These are phyloP conservation scores for Silurus asotus DNA, from an alignment of 2,113 vertebrate genomes.

Conservation along the genomic window DNA sequence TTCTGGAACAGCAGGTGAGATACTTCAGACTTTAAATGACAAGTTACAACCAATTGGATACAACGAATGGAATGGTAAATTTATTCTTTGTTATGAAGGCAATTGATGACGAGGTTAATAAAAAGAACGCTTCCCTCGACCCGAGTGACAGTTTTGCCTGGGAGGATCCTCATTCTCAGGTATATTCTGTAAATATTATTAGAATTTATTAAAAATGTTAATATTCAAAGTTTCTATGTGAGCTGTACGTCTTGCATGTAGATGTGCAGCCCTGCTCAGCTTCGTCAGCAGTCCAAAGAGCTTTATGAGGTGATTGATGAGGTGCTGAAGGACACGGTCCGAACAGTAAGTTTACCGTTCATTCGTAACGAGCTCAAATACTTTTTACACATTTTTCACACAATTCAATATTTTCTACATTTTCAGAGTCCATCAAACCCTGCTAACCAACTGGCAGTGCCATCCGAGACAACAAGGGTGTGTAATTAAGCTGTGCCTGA, in stretches of 20 bases:
- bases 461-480: conserved; percentile 75
- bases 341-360: conserved; percentile 73
- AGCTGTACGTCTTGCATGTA: conserved; percentile 63
- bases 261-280: conserved; percentile 88
- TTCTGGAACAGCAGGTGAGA: conserved; percentile 97
- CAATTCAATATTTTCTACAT: neutral
- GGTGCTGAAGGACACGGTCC: conserved; percentile 80
- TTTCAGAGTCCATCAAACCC: conserved; percentile 67
- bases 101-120: conserved; percentile 82
- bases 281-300: conserved; percentile 89
- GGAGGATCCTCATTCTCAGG: conserved; percentile 80
- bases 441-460: conserved; percentile 64
- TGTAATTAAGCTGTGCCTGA: conserved; percentile 32
- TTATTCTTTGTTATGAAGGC: conserved; percentile 58
- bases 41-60: neutral
- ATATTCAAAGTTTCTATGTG: neutral
- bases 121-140: conserved; percentile 59
- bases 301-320: conserved; percentile 90
- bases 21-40: neutral
- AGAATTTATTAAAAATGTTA: too few relatives aligned
- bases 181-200: conserved; percentile 54
- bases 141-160: conserved; percentile 50
- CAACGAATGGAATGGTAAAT: neutral
- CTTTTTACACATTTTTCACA: neutral
- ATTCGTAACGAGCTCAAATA: neutral